Percentiles rank a stretch among this genome's conserved stretches.
These are phyloP conservation scores for Ammodramus savannarum DNA, from an alignment of 2,113 vertebrate species.

Conservation along the genomic window DNA sequence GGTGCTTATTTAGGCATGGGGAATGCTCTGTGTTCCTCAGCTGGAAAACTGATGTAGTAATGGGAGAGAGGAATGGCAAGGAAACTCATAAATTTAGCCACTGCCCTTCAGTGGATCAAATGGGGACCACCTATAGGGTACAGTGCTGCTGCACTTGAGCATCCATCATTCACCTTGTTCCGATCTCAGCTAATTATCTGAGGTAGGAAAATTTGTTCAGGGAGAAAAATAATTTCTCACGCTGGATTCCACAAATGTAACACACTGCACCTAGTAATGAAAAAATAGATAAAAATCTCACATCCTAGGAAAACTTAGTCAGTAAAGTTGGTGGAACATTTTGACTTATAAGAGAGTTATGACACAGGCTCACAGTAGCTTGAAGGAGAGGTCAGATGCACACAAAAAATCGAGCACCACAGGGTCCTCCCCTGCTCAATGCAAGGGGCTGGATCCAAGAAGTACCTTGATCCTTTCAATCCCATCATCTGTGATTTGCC, in stretches of 20 bases:
- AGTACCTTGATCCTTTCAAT: constrained; percentile 35
- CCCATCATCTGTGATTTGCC: not conserved
- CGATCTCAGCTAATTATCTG: not conserved
- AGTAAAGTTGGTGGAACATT: not conserved
- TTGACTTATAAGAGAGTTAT: not conserved
- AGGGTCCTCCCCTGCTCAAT: not conserved
- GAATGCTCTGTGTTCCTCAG: not conserved
- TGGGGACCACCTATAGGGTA: not conserved
- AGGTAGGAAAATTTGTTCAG: not conserved
- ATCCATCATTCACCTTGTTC: not conserved
- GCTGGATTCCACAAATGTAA: not conserved
- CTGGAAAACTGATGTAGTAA: not conserved
- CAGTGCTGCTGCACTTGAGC: not conserved
- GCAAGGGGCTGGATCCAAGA: not conserved
- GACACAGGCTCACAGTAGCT: not conserved
- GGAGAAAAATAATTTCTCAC: not conserved
- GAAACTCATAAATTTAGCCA: not conserved
- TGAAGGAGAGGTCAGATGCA: not conserved
- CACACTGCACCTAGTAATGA: not conserved
- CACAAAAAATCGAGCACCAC: not conserved
- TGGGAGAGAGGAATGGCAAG: not conserved
- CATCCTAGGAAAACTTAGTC: not conserved
- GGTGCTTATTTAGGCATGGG: not conserved
- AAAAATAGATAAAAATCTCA: not conserved
- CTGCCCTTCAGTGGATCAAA: not conserved